Percentiles rank a stretch among this genome's conserved stretches.
Evolutionary conservation across 2,888 invertebrate species (phyloP).

Genomic region (Zeuzera pyrina): DNA sequence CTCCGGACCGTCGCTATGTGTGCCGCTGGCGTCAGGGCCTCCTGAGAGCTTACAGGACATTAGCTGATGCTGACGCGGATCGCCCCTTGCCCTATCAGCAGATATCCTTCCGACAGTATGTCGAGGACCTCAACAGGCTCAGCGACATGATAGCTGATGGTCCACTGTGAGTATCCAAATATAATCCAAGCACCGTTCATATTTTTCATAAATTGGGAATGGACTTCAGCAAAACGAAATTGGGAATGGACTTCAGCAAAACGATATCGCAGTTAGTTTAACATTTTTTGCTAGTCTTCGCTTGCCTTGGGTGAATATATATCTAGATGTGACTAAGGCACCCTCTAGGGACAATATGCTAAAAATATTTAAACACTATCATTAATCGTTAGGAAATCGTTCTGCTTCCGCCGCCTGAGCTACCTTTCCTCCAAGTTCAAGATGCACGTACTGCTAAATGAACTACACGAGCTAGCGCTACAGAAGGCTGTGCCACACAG

Average conservation of each 20-base stretch:
- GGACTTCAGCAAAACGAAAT: too few relatives aligned
- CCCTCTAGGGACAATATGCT: too few relatives aligned
- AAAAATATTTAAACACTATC: too few relatives aligned
- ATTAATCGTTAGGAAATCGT: slow-evolving; percentile 96
- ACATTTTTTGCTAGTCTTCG: too few relatives aligned
- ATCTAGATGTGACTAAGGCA: too few relatives aligned
- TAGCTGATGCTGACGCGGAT: slow-evolving; percentile 61
- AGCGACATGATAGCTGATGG: slow-evolving; percentile 95
- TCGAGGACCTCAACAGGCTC: slow-evolving; percentile 86
- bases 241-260: too few relatives aligned
- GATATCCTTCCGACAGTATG: slow-evolving; percentile 82
- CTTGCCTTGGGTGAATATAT: too few relatives aligned
- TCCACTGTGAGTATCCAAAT: slow-evolving; percentile 84
- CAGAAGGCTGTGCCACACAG: slow-evolving; percentile 97
- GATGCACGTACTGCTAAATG: slow-evolving; percentile 93
- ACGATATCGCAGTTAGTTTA: too few relatives aligned
- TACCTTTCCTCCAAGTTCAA: slow-evolving; percentile 96
- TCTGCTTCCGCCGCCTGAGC: slow-evolving; percentile 92
- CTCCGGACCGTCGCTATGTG: slow-evolving; percentile 77
- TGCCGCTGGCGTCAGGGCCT: slow-evolving; percentile 83
- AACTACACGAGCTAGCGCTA: slow-evolving; percentile 91
- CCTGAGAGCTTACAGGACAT: slow-evolving; percentile 78
- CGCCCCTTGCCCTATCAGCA: slow-evolving; percentile 78
- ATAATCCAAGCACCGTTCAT: too few relatives aligned
- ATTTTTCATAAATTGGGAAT: too few relatives aligned